Conservation (phyloP, 2,888 invertebrate genomes). For the Dolichopus griseipennis region DNA sequence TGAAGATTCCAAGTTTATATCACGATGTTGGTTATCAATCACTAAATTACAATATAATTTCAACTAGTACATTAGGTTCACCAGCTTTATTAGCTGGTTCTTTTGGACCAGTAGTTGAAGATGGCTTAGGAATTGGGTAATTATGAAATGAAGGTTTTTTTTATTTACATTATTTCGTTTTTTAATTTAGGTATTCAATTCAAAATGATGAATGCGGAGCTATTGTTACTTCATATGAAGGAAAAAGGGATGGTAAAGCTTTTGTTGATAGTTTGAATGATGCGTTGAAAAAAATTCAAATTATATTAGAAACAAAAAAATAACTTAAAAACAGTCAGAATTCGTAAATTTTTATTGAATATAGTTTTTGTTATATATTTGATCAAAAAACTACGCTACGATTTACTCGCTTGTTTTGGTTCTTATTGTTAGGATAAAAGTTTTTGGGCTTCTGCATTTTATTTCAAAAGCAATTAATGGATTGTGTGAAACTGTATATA, state of each 20-base stretch:
- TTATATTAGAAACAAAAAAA: conserved; percentile 26
- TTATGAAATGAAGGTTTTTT: neutral
- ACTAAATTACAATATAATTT: conserved; percentile 82
- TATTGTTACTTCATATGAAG: conserved; percentile 70
- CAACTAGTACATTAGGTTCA: conserved; percentile 88
- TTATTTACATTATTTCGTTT: no score
- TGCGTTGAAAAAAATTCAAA: conserved; percentile 61
- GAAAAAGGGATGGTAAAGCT: conserved; percentile 58
- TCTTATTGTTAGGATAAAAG: no score
- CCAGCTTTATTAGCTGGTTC: conserved; percentile 80
- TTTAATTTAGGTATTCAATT: conserved; percentile 68
- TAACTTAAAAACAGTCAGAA: neutral
- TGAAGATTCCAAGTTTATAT: conserved; percentile 46
- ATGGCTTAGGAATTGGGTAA: conserved; percentile 91
- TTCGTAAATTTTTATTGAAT: neutral
- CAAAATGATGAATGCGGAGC: conserved; percentile 73
- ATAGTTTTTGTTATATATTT: no score
- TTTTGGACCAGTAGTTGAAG: conserved; percentile 83
- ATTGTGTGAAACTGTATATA: no score
- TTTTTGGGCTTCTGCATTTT: no score
- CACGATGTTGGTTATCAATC: conserved; percentile 65
- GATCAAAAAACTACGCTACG: no score
- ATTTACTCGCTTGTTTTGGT: no score
- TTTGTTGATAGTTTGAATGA: conserved; percentile 62
- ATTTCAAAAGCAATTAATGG: no score